phyloP scores from a whole-genome alignment of 2,113 vertebrate genomes.

The Bettongia penicillata region DNA sequence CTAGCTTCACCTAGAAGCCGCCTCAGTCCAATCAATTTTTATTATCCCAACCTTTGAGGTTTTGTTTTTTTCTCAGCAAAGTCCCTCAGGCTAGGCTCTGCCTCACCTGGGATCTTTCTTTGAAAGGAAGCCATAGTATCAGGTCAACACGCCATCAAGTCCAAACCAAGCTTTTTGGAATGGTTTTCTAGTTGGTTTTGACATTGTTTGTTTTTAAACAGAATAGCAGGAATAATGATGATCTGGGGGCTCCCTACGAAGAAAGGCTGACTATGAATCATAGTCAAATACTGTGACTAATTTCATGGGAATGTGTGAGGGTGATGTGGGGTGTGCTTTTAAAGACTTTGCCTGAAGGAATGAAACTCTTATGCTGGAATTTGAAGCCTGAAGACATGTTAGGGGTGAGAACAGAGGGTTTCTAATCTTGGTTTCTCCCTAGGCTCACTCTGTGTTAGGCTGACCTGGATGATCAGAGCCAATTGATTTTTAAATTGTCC shows the following conservation, averaged over 20 bases:
- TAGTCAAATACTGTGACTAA: neutral
- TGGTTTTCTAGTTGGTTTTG: neutral
- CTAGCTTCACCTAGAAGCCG: neutral
- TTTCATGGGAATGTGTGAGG: neutral
- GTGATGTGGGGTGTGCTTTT: neutral
- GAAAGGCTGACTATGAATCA: too few relatives aligned
- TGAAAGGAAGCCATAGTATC: neutral
- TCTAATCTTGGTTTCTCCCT: neutral
- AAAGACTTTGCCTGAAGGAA: neutral
- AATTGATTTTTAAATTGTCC: neutral
- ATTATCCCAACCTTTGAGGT: neutral
- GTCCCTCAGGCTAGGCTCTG: neutral
- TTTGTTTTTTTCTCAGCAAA: neutral
- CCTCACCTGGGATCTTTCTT: neutral
- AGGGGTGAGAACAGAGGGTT: neutral
- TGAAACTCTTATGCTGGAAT: neutral
- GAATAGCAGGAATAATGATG: neutral
- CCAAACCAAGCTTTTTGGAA: neutral
- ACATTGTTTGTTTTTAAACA: too few relatives aligned
- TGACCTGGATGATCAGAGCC: neutral
- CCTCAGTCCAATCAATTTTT: neutral
- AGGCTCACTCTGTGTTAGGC: neutral
- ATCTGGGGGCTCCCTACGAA: neutral
- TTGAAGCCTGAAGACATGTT: neutral
- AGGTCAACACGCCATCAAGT: too few relatives aligned